Percentiles rank a stretch among this genome's conserved stretches.
Conservation (phyloP, 1,140 invertebrate genomes). For the Amyelois transitella region DNA sequence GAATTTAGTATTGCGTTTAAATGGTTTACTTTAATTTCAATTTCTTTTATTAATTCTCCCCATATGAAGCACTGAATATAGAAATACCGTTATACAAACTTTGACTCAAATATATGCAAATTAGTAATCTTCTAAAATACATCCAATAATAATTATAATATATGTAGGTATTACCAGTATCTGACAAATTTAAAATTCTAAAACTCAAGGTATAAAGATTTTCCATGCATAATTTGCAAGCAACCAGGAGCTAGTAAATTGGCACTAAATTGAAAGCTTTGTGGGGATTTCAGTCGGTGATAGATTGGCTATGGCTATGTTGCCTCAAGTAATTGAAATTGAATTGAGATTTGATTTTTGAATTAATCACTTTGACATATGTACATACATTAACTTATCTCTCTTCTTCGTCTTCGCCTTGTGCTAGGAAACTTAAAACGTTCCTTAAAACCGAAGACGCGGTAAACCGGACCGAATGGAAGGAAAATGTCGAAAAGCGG, state of each 20-base stretch:
- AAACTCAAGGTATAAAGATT: neutral
- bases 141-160: neutral
- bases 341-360: slow-evolving; percentile 5
- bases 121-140: neutral
- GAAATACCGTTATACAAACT: too few relatives aligned
- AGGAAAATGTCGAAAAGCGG: too few relatives aligned
- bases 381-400: too few relatives aligned
- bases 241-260: slow-evolving; percentile 8
- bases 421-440: too few relatives aligned
- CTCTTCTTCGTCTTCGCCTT: too few relatives aligned
- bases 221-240: slow-evolving; percentile 3
- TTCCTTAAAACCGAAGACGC: too few relatives aligned
- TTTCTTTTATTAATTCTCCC: too few relatives aligned
- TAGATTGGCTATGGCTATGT: neutral
- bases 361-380: neutral
- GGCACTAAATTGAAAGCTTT: slow-evolving; percentile 7
- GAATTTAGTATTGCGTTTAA: too few relatives aligned
- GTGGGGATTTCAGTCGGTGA: slow-evolving; percentile 1
- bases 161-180: neutral
- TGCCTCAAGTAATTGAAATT: neutral
- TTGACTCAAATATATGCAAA: too few relatives aligned
- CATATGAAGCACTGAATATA: too few relatives aligned
- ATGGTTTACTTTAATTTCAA: too few relatives aligned
- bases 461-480: too few relatives aligned
- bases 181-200: neutral